A percentile compares a stretch with the other conserved stretches of the same genome.
phyloP scores from a whole-genome alignment of 1,140 invertebrate genomes.

The Drosophila subpulchrella region DNA sequence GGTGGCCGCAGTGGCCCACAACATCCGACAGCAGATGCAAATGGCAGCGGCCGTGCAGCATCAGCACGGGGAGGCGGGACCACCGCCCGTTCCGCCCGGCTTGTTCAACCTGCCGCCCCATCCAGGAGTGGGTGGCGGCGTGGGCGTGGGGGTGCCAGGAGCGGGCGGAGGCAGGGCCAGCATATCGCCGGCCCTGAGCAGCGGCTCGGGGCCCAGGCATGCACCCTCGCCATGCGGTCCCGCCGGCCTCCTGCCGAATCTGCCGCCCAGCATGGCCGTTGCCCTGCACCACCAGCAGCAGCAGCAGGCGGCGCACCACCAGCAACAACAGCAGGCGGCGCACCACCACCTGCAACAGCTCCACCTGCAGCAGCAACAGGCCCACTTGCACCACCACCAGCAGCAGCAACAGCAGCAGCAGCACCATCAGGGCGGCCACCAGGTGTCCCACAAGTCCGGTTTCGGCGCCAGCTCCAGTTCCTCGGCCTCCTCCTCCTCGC shows the following conservation, averaged over 20 bases:
- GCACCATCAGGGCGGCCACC: constrained; percentile 49
- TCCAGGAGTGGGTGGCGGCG: constrained; percentile 52
- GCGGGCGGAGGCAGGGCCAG: constrained; percentile 70
- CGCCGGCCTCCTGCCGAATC: constrained; percentile 56
- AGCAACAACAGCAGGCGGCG: constrained; percentile 67
- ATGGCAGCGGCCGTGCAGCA: constrained; percentile 88
- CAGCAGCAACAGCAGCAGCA: constrained; percentile 79
- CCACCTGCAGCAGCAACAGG: constrained; percentile 75
- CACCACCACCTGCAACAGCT: constrained; percentile 63
- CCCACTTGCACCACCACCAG: constrained; percentile 7
- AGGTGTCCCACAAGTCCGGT: constrained; percentile 58
- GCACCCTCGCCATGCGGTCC: constrained; percentile 79
- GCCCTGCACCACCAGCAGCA: constrained; percentile 81
- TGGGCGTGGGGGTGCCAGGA: constrained; percentile 78
- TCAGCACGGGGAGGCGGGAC: constrained; percentile 28
- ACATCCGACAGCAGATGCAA: constrained; percentile 90
- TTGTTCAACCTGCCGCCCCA: constrained; percentile 82
- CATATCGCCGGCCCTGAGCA: constrained; percentile 78
- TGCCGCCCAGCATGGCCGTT: constrained; percentile 81
- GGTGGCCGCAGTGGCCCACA: constrained; percentile 86
- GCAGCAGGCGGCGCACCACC: constrained; percentile 40
- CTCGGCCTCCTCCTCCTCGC: constrained; percentile 33
- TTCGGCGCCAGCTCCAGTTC: constrained; percentile 72
- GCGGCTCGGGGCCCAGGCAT: constrained; percentile 75
- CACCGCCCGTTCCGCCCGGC: constrained; percentile 78